Conservation (phyloP, 1,140 invertebrate genomes). For the Lordiphosa clarofinis region DNA sequence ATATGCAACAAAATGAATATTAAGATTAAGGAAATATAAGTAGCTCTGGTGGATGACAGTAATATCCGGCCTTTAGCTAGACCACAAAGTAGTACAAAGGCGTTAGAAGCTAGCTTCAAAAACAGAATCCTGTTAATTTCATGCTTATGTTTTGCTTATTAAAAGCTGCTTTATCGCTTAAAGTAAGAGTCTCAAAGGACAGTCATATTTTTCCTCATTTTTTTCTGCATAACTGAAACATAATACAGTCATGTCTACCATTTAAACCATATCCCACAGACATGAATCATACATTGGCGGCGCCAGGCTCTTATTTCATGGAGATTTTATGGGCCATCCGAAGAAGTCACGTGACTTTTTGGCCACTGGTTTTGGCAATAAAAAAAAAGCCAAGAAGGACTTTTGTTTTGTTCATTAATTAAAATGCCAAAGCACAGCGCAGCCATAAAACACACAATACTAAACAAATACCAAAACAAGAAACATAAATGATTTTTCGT, state of each 20-base stretch:
- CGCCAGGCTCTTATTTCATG: conserved; percentile 3
- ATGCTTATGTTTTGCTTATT: no score
- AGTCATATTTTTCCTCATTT: no score
- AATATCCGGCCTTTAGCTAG: no score
- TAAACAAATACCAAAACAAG: conserved; percentile 29
- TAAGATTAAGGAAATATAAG: no score
- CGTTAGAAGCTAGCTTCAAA: no score
- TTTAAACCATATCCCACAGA: neutral
- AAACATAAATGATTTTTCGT: conserved; percentile 1
- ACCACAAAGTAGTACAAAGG: no score
- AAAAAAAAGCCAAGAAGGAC: conserved; percentile 3
- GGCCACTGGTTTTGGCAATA: conserved; percentile 2
- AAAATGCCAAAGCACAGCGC: conserved; percentile 24
- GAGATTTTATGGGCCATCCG: conserved; percentile 1
- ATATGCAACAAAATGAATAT: no score
- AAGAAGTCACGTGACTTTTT: conserved; percentile 11
- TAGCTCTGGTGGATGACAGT: no score
- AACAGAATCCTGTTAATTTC: no score
- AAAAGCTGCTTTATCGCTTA: no score
- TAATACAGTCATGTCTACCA: neutral
- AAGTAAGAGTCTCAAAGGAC: no score
- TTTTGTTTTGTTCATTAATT: conserved; percentile 19
- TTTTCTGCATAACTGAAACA: conserved; percentile 6
- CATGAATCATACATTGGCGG: conserved; percentile 4
- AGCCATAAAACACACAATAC: conserved; percentile 25